phyloP scores from a whole-genome alignment of 2,797 vertebrate genomes.

The Crax fasciolata region DNA sequence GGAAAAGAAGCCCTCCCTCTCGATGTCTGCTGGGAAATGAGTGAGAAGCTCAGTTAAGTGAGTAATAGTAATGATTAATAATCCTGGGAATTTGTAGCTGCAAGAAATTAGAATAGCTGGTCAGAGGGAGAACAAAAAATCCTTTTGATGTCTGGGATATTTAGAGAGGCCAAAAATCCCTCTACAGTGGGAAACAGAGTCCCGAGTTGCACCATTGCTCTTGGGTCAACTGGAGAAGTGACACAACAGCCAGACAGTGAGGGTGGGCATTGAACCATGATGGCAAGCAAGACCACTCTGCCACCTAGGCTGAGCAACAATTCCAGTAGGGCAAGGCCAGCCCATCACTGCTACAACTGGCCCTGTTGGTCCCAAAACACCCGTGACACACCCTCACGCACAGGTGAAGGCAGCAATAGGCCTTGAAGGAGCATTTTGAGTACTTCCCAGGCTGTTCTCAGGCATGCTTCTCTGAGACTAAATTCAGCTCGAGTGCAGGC shows the following conservation, averaged over 20 bases:
- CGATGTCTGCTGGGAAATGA: not conserved
- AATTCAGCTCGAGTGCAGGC: constrained; percentile 70
- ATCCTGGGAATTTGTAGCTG: not conserved
- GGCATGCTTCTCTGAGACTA: constrained; percentile 41
- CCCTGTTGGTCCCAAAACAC: not conserved
- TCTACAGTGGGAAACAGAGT: not conserved
- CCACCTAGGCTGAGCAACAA: not conserved
- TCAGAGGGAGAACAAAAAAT: not conserved
- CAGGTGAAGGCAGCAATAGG: not conserved
- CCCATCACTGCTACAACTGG: not conserved
- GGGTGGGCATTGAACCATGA: accelerated
- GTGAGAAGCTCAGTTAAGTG: not conserved
- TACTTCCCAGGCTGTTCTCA: not conserved
- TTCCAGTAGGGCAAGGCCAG: not conserved
- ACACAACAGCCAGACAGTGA: not conserved
- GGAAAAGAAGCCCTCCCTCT: not conserved
- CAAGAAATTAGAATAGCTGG: not conserved
- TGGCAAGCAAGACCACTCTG: not conserved
- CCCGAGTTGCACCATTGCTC: not conserved
- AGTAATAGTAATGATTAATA: constrained; percentile 11
- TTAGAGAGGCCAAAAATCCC: not conserved
- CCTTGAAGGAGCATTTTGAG: constrained; percentile 7
- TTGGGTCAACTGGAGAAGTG: not conserved
- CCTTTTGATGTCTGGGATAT: not conserved
- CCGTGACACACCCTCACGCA: not conserved